Evolutionary conservation across 2,113 vertebrate species (phyloP), one percentile per base, ranked within the genome.

Genomic region (Casuarius casuarius): DNA sequence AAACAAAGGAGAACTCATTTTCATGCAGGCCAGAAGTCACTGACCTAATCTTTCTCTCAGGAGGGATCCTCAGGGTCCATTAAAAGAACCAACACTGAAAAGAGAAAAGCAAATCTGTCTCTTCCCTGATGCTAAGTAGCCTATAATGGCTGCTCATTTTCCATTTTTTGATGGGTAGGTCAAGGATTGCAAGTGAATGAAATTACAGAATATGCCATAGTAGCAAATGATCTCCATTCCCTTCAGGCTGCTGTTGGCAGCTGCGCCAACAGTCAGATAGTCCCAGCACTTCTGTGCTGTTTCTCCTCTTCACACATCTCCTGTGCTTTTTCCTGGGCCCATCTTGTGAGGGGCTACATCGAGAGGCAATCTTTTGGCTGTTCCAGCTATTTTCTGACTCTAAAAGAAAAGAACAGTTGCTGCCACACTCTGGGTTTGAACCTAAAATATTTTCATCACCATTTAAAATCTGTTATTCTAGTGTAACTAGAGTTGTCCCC

Each of bases 301-400:
- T 42, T 23, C 5, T 42, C 17, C 31, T 49, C 44, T 75, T 76
- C 62, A 56, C 66, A 10, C 38, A 31, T 33, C 31, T 33, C 31
- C 26, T 1, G 0, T 31, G n/a, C 13, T 25, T 83, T 84, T 75
- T 89, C 31, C 21, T 33, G 7, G 5, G 44, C 22, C 67, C 10
- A 0, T 29, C 44, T 52, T 38, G 6, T 29, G 54, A 88, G 33
- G 29, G 15, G 14, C n/a, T 40, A 10, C 3, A 0, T 33, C 44
- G 14, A 79, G n/a, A 40, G 62, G 38, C 22, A 40, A 52, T 73
- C 62, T 68, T 63, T 15, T 12, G 12, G 38, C 73, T 81, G 15
- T 59, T 94, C 19, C 44, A 80, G 8, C 49, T 44, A 7, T 79
- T 74, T 92, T 80, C 28, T 73, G 63, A 56, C 51, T 75, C 58